Percentiles rank a stretch among this genome's conserved stretches.
These are phyloP conservation scores for Aphaenogaster ashmeadi DNA, from an alignment of 1,140 invertebrate species.

Conservation along the genomic window DNA sequence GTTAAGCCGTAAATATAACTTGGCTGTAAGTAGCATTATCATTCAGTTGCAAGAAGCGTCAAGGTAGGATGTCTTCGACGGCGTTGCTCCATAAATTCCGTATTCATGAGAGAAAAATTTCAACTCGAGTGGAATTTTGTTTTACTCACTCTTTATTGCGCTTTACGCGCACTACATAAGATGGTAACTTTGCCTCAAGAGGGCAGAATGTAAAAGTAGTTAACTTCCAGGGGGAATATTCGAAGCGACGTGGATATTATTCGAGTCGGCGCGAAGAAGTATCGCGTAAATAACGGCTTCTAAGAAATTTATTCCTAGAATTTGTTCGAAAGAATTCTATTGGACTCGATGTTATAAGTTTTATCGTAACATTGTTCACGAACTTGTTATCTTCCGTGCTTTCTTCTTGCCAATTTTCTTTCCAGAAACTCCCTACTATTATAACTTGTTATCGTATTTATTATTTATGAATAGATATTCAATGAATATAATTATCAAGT, in stretches of 20 bases:
- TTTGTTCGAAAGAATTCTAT: conserved; percentile 49
- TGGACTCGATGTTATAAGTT: conserved; percentile 40
- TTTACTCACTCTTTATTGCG: conserved; percentile 43
- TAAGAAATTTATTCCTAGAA: conserved; percentile 52
- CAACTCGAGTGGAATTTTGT: conserved; percentile 44
- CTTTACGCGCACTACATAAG: conserved; percentile 47
- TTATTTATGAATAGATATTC: conserved; percentile 14
- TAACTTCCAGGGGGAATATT: conserved; percentile 61
- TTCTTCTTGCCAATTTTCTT: background rate
- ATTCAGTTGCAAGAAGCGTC: background rate
- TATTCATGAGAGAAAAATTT: conserved; percentile 58
- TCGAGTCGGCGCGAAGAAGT: conserved; percentile 31
- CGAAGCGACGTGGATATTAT: conserved; percentile 61
- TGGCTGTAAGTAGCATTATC: conserved; percentile 34
- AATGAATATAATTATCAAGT: conserved; percentile 6
- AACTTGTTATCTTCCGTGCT: background rate
- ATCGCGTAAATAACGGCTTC: conserved; percentile 44
- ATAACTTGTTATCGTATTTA: background rate
- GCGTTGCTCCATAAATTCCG: conserved; percentile 43
- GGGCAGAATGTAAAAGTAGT: conserved; percentile 61
- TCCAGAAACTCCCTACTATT: background rate
- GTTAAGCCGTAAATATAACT: conserved; percentile 49
- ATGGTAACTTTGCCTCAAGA: conserved; percentile 44
- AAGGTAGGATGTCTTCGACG: conserved; percentile 6
- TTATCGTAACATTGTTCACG: conserved; percentile 50